Evolutionary conservation across 2,888 invertebrate genomes (phyloP).

Genomic region (Odontocolon sp.): DNA sequence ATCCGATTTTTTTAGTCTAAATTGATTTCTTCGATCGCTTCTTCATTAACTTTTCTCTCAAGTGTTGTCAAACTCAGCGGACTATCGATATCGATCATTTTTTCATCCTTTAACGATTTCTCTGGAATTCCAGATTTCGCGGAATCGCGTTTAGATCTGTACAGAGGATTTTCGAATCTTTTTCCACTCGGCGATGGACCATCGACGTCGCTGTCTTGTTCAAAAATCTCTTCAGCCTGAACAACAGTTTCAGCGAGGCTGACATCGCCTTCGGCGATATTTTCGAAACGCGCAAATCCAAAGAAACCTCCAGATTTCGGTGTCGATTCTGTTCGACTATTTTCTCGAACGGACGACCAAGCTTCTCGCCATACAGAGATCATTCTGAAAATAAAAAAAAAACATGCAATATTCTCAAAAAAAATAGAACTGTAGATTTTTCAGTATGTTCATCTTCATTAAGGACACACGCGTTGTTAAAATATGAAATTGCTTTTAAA

Average conservation of each 20-base stretch:
- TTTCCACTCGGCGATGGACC: constrained; percentile 60
- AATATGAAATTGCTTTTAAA: not conserved
- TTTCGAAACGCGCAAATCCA: constrained; percentile 79
- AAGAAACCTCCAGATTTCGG: constrained; percentile 65
- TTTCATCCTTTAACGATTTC: no score
- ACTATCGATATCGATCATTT: constrained; percentile 63
- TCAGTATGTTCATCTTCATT: not conserved
- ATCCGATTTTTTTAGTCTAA: constrained; percentile 61
- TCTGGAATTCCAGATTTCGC: constrained; percentile 10
- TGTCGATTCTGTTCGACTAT: constrained; percentile 48
- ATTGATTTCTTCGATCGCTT: constrained; percentile 66
- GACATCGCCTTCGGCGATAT: constrained; percentile 74
- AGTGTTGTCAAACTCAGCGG: constrained; percentile 70
- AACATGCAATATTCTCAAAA: not conserved
- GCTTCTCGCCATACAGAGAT: constrained; percentile 64
- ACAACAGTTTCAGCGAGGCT: constrained; percentile 62
- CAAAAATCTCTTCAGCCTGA: not conserved
- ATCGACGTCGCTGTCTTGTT: constrained; percentile 40
- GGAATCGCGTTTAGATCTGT: constrained; percentile 68
- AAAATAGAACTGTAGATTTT: not conserved
- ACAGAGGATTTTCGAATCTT: constrained; percentile 77
- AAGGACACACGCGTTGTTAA: not conserved
- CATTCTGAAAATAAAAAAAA: constrained; percentile 64
- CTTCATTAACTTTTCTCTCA: constrained; percentile 61
- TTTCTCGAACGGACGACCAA: constrained; percentile 64